A percentile compares a stretch with the other conserved stretches of the same genome.
Conservation (phyloP, 2,797 vertebrate genomes). For the Brachymystax lenok region DNA sequence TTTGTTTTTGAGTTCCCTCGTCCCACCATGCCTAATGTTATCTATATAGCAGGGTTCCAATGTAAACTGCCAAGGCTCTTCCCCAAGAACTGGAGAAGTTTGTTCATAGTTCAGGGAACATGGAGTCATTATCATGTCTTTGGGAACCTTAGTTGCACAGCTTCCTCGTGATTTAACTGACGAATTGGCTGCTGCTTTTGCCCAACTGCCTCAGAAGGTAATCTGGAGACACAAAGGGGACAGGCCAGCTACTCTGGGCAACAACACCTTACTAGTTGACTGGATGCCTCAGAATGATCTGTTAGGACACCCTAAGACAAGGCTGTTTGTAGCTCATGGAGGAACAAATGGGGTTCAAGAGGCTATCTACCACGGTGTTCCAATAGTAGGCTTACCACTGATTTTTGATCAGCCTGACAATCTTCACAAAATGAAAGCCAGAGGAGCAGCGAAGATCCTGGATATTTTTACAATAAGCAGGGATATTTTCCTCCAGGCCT, state of each 20-base stretch:
- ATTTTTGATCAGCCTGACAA: slow-evolving; percentile 75
- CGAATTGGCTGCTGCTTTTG: slow-evolving; percentile 66
- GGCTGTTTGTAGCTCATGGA: slow-evolving; percentile 70
- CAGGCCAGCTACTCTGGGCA: slow-evolving; percentile 64
- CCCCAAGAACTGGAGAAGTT: slow-evolving; percentile 70
- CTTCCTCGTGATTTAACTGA: slow-evolving; percentile 65
- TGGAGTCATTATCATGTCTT: slow-evolving; percentile 76
- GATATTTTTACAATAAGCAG: slow-evolving; percentile 54
- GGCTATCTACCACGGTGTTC: slow-evolving; percentile 71
- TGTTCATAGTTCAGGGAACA: slow-evolving; percentile 71
- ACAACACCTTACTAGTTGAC: slow-evolving; percentile 73
- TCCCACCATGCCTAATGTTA: slow-evolving; percentile 78
- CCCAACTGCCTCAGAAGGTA: slow-evolving; percentile 75
- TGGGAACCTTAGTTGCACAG: slow-evolving; percentile 67
- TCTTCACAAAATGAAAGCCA: slow-evolving; percentile 55
- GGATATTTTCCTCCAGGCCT: slow-evolving; percentile 56
- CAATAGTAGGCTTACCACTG: slow-evolving; percentile 46
- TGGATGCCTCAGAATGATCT: slow-evolving; percentile 79
- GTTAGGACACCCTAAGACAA: slow-evolving; percentile 66
- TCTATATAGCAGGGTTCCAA: slow-evolving; percentile 80
- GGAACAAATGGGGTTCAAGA: slow-evolving; percentile 73
- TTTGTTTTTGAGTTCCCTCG: slow-evolving; percentile 66
- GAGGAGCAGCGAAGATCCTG: slow-evolving; percentile 61
- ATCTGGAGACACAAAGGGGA: slow-evolving; percentile 73
- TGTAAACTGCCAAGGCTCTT: slow-evolving; percentile 71